phyloP scores from a whole-genome alignment of 1,140 invertebrate genomes.

The Andrena cerasifolii region DNA sequence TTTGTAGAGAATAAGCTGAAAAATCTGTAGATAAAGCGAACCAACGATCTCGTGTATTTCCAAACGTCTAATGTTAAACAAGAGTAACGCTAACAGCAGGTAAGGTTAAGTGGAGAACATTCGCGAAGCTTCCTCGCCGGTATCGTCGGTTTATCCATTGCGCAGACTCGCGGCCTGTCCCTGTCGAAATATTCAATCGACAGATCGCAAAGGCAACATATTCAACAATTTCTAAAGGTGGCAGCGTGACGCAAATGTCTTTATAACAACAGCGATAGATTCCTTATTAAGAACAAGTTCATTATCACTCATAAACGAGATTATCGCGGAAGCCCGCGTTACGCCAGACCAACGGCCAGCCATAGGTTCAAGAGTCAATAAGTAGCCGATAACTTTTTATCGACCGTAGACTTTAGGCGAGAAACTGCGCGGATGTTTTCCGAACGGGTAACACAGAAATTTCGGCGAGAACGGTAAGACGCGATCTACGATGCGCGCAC shows the following conservation, averaged over 20 bases:
- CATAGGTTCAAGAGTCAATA: slow-evolving; percentile 47
- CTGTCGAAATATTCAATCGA: neutral
- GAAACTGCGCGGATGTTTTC: neutral
- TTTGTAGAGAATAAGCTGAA: too few relatives aligned
- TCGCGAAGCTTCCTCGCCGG: neutral
- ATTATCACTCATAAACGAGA: slow-evolving; percentile 22
- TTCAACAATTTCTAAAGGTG: neutral
- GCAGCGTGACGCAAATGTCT: neutral
- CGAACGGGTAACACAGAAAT: too few relatives aligned
- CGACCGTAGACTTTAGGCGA: neutral
- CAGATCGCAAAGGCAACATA: too few relatives aligned
- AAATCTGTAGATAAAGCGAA: neutral
- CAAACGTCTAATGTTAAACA: too few relatives aligned
- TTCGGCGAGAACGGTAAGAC: neutral
- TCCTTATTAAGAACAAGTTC: neutral
- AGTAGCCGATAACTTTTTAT: slow-evolving; percentile 17
- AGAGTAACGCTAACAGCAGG: too few relatives aligned
- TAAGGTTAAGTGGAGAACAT: too few relatives aligned
- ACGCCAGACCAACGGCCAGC: neutral
- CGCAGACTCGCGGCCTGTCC: neutral
- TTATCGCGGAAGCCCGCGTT: slow-evolving; percentile 6
- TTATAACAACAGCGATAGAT: neutral
- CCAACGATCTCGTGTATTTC: too few relatives aligned
- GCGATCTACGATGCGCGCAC: neutral
- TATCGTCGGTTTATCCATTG: neutral